Base-by-base conservation (phyloP, 1,140 invertebrate genomes). In the Drosophila ogumai region DNA sequence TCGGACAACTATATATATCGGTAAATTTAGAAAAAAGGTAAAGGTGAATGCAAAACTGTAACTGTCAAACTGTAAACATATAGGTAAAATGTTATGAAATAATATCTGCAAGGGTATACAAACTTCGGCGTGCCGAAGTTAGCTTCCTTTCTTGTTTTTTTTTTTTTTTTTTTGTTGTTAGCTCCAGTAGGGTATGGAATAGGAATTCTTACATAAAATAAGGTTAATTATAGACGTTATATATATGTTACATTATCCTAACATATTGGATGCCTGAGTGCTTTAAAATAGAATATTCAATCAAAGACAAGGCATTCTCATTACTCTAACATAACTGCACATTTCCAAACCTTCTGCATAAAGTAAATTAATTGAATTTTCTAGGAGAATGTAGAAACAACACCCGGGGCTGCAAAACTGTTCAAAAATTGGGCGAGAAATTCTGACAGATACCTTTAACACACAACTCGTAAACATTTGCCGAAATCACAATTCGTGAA, bases 391-490 rank as follows among this genome's bases (percentile, higher is more conserved):
- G 38, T 28, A 5, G 31, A 55, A 59, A 67, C 65, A 69, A 15
- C 44, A 46, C 79, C 79, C 44, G 79, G 36, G 79, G 79, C 79
- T 49, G 25, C 7, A 64, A 55, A 81, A 40, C 43, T 57, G 10
- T 57, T 43, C 31, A 12, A 47, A 73, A 56, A 77, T 64, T 34
- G 50, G 28, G 28, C 52, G 19, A 59, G 50, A 59, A 80, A 52
- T 49, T 65, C 82, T 79, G 79, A 82, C 82, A 87, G 75, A 55
- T 78, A 58, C 59, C 66, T 73, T 73, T 54, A 60, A 60, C 79
- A 25, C 84, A 72, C 64, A 87, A 76, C 72, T 73, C 75, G 81
- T 73, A 79, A 88, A 87, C 82, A 87, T 72, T 81, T 79, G 44
- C 58, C 61, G 34, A 60, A 64, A 59, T 52, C 75, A 78, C 57